Conservation (phyloP, 2,113 vertebrate species). For the Sinocyclocheilus anshuiensis region DNA sequence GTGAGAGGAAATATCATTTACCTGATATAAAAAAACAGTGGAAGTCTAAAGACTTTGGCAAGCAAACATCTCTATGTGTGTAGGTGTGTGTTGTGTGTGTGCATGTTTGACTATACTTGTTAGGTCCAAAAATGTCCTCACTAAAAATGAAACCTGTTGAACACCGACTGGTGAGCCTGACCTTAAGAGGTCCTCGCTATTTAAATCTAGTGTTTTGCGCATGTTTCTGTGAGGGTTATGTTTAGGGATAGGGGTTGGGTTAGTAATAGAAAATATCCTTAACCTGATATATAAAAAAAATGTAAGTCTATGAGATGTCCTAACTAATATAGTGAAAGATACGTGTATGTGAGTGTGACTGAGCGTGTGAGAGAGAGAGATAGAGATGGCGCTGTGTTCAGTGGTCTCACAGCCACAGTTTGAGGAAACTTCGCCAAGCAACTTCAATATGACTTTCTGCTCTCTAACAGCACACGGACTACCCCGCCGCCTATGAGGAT, state of each 20-base stretch:
- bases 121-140: not conserved
- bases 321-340: not conserved
- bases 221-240: not conserved
- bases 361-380: not conserved
- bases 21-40: too few relatives aligned
- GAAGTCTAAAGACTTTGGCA: too few relatives aligned
- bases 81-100: too few relatives aligned
- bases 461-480: conserved; percentile 21
- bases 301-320: not conserved
- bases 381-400: conserved; percentile 28
- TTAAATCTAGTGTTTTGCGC: not conserved
- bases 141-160: not conserved
- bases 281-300: not conserved
- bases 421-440: conserved; percentile 23
- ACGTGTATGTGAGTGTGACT: not conserved
- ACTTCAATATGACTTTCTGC: conserved; percentile 19
- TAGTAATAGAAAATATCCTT: not conserved
- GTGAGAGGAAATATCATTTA: too few relatives aligned
- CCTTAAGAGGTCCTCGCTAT: not conserved
- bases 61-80: too few relatives aligned
- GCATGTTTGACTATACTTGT: too few relatives aligned
- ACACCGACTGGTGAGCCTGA: not conserved
- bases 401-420: conserved; percentile 19
- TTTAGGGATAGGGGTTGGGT: not conserved
- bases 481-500: conserved; percentile 2